Evolutionary conservation across 1,140 invertebrate genomes (phyloP).

Genomic region (Himalopsyche phryganea): DNA sequence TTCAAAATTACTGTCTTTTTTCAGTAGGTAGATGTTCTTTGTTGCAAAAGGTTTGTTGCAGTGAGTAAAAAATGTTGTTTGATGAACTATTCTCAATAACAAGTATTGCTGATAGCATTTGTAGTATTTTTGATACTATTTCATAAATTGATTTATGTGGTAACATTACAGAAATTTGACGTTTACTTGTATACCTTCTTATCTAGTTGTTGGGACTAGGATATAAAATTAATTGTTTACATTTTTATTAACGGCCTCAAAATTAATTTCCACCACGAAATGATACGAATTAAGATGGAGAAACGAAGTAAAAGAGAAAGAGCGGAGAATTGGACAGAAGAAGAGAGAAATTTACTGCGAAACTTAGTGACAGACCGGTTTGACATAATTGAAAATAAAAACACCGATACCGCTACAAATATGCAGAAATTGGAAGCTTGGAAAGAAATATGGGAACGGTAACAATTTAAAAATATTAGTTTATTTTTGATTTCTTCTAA

Average conservation of each 20-base stretch:
- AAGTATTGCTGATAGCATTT: too few species aligned
- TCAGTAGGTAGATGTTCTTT: too few species aligned
- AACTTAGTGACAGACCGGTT: conserved; percentile 22
- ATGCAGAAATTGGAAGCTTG: conserved; percentile 31
- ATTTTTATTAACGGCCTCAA: neutral
- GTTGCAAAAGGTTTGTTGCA: too few species aligned
- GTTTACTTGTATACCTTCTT: too few species aligned
- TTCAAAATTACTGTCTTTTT: too few species aligned
- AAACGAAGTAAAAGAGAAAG: conserved; percentile 25
- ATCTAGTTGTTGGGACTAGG: too few species aligned
- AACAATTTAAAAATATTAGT: neutral
- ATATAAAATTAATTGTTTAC: conserved; percentile 16
- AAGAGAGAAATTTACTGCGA: conserved; percentile 23
- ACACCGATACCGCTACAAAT: conserved; percentile 27
- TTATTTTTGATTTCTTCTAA: too few species aligned
- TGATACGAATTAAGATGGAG: conserved; percentile 31
- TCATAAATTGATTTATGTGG: too few species aligned
- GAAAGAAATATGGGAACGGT: conserved; percentile 32
- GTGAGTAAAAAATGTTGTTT: too few species aligned
- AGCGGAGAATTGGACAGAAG: conserved; percentile 30
- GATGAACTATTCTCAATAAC: too few species aligned
- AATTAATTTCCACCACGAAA: conserved; percentile 16
- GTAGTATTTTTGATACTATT: too few species aligned
- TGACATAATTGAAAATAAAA: conserved; percentile 29
- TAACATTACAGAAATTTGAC: too few species aligned